Evolutionary conservation across 2,888 invertebrate species (phyloP).

Genomic region (Sinotaia quadrata): DNA sequence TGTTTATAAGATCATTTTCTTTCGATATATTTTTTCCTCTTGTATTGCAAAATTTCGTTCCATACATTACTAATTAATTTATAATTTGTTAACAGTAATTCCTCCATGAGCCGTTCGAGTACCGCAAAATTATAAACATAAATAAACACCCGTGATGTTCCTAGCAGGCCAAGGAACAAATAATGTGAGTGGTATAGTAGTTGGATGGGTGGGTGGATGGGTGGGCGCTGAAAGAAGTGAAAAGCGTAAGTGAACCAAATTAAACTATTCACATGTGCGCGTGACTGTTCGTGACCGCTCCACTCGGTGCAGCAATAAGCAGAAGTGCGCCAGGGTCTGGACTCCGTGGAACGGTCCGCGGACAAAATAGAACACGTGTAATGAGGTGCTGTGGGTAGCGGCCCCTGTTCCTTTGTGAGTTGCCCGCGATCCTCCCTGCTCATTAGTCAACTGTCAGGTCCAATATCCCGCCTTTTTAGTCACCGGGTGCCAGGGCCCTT

Average conservation of each 20-base stretch:
- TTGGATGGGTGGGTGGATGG: too few species aligned
- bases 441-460: constrained; percentile 25
- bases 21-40: too few species aligned
- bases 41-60: too few species aligned
- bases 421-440: constrained; percentile 2
- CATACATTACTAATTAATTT: too few species aligned
- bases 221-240: background rate
- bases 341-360: too few species aligned
- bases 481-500: background rate
- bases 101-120: too few species aligned
- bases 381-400: constrained; percentile 15
- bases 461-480: constrained; percentile 19
- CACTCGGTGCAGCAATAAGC: background rate
- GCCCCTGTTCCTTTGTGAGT: constrained; percentile 13
- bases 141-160: too few species aligned
- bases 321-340: background rate
- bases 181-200: too few species aligned
- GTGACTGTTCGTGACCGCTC: background rate
- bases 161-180: too few species aligned
- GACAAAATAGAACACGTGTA: constrained; percentile 9
- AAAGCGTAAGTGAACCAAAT: background rate
- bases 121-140: too few species aligned
- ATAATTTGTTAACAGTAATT: too few species aligned
- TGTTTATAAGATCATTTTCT: too few species aligned
- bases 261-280: background rate